Evolutionary conservation across 64 coral and sea anemone genomes (phyloP).

Genomic region (Pocillopora damicornis): DNA sequence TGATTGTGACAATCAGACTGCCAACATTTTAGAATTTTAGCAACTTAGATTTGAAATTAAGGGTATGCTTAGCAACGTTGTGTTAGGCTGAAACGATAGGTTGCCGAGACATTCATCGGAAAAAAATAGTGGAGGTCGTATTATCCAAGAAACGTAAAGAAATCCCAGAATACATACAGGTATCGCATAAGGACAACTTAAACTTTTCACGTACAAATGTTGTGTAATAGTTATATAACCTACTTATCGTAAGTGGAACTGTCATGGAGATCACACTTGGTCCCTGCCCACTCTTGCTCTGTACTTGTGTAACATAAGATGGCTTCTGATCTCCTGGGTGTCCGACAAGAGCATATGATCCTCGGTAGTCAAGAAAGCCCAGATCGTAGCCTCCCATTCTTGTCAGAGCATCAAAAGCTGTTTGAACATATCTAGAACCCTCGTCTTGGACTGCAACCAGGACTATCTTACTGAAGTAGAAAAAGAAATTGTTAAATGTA

Average conservation of each 20-base stretch:
- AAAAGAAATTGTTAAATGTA: neutral
- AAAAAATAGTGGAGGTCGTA: no score
- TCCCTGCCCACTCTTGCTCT: slow-evolving; percentile 4
- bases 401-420: neutral
- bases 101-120: no score
- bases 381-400: slow-evolving; percentile 26
- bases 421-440: neutral
- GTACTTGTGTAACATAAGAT: slow-evolving; percentile 23
- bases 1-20: no score
- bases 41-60: no score
- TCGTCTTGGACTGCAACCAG: slow-evolving; percentile 49
- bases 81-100: no score
- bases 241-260: neutral
- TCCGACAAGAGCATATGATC: slow-evolving; percentile 20
- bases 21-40: no score
- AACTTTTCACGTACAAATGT: neutral
- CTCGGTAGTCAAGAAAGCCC: neutral
- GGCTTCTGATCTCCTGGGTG: slow-evolving; percentile 23
- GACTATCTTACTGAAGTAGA: slow-evolving; percentile 24
- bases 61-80: no score
- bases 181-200: no score
- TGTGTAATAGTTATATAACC: neutral
- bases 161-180: no score
- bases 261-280: slow-evolving; percentile 22
- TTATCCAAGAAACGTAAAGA: no score